These are phyloP conservation scores for Batillaria attramentaria DNA, from an alignment of 1,140 invertebrate species.

Conservation along the genomic window DNA sequence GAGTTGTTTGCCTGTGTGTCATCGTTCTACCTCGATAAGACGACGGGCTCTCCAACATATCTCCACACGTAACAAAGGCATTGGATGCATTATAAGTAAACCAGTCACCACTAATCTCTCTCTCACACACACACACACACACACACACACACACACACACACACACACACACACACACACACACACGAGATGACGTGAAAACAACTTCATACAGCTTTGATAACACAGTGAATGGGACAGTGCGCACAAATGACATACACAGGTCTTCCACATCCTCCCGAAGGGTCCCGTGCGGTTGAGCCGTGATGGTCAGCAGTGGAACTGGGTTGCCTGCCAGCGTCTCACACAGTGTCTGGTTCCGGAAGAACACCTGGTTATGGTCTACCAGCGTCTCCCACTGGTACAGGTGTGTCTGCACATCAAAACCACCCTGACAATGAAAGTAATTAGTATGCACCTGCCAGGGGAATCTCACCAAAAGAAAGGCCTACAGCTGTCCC, in stretches of 20 bases:
- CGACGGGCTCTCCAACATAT: no score
- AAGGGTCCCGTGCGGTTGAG: conserved; percentile 73
- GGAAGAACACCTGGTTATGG: conserved; percentile 72
- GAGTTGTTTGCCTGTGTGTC: no score
- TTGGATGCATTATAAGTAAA: no score
- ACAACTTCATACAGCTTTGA: not conserved
- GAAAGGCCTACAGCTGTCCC: no score
- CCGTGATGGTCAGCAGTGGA: conserved; percentile 86
- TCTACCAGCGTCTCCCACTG: conserved; percentile 76
- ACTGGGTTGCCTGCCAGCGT: conserved; percentile 89
- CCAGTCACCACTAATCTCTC: not conserved
- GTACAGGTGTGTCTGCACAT: conserved; percentile 80
- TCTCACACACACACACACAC: conserved; percentile 8
- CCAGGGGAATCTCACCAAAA: no score
- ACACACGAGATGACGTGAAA: not conserved
- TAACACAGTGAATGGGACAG: not conserved
- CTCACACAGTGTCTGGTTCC: conserved; percentile 82
- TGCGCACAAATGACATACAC: conserved; percentile 63
- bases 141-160: not conserved
- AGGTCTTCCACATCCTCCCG: conserved; percentile 61
- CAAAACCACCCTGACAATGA: not conserved
- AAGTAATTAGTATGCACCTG: no score
- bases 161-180: conserved; percentile 11
- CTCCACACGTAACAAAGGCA: no score
- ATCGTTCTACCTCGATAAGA: no score